phyloP scores from a whole-genome alignment of 2,888 invertebrate species.

The Liodrosophila aerea region DNA sequence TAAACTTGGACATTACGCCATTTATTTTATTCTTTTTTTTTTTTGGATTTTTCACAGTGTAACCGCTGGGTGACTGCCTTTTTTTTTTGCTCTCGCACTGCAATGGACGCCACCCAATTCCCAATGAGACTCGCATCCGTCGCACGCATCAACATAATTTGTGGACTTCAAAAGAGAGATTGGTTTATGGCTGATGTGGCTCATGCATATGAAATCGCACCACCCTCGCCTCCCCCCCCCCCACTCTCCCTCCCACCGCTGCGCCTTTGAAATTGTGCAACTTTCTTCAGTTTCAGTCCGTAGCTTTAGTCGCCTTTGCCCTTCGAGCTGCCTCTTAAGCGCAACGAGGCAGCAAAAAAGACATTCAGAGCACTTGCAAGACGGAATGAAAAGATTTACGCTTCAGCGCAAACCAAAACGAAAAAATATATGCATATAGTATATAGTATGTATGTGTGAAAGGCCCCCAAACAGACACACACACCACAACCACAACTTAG shows the following conservation, averaged over 20 bases:
- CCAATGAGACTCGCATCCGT: conserved; percentile 17
- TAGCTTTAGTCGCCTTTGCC: conserved; percentile 1
- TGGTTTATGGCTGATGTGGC: conserved; percentile 58
- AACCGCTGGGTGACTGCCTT: no score
- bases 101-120: conserved; percentile 59
- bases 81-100: conserved; percentile 2
- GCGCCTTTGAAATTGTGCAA: conserved; percentile 72
- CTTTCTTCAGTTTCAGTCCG: conserved; percentile 49
- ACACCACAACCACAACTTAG: no score
- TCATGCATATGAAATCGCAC: conserved; percentile 57
- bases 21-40: no score
- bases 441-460: conserved; percentile 24
- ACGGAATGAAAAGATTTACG: conserved; percentile 46
- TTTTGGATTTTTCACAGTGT: not conserved
- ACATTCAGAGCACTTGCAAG: conserved; percentile 29
- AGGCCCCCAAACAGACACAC: conserved; percentile 11
- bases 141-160: conserved; percentile 39
- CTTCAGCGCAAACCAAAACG: conserved; percentile 32
- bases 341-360: conserved; percentile 23
- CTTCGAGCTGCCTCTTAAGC: conserved; percentile 4
- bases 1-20: no score
- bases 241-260: conserved; percentile 36
- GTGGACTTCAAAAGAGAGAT: conserved; percentile 62
- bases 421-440: no score
- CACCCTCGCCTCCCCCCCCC: no score